Conservation (phyloP, 2,888 invertebrate genomes). For the Pachycephus smyrnensis region DNA sequence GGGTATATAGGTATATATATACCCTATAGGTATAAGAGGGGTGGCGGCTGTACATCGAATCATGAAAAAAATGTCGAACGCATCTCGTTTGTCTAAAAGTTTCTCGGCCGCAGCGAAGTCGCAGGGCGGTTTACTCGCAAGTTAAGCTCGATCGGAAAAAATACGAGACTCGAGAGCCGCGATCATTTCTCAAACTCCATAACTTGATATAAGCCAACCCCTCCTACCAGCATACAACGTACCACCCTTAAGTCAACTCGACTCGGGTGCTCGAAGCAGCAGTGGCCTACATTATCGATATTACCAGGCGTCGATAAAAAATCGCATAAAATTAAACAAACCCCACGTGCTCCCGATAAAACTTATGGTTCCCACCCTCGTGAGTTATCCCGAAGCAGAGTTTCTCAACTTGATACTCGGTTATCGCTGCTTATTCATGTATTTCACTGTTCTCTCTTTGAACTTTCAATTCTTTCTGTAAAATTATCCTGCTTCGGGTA, state of each 20-base stretch:
- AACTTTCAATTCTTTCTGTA: not conserved
- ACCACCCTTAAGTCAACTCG: not conserved
- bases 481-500: not conserved
- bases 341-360: conserved; percentile 56
- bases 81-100: conserved; percentile 15
- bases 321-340: conserved; percentile 66
- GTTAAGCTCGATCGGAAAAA: conserved; percentile 20
- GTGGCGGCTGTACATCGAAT: not conserved
- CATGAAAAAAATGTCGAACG: conserved; percentile 34
- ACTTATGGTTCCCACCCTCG: conserved; percentile 31
- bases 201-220: conserved; percentile 61
- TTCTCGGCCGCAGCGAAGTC: not conserved
- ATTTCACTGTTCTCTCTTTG: not conserved
- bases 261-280: conserved; percentile 25
- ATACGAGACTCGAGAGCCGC: conserved; percentile 35
- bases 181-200: conserved; percentile 64
- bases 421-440: not conserved
- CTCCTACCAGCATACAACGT: conserved; percentile 19
- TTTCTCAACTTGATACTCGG: conserved; percentile 27
- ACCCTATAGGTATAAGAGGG: not conserved
- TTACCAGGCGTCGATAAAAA: conserved; percentile 66
- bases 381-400: conserved; percentile 27
- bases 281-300: conserved; percentile 64
- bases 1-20: not conserved
- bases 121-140: conserved; percentile 18